Evolutionary conservation across 2,113 vertebrate genomes (phyloP).

Genomic region (Pterocles burchelli): DNA sequence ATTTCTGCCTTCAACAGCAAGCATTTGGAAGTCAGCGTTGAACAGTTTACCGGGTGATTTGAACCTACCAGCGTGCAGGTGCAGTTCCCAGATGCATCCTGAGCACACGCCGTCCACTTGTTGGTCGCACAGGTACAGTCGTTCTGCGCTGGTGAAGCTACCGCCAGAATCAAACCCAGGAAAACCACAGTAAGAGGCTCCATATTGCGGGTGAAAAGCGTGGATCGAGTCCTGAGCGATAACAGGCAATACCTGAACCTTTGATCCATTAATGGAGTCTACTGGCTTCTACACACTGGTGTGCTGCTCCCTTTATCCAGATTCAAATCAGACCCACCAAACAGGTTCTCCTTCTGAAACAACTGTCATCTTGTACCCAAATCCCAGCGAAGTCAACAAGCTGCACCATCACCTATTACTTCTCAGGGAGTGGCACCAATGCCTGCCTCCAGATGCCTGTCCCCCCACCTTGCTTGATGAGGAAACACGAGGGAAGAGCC

Average conservation of each 20-base stretch:
- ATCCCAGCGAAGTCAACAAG: neutral
- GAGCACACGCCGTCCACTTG: conserved; percentile 17
- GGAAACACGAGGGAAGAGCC: neutral
- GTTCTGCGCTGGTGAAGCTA: neutral
- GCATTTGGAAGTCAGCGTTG: conserved; percentile 81
- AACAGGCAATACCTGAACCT: neutral
- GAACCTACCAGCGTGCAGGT: conserved; percentile 26
- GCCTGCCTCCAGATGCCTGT: neutral
- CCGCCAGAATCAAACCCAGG: conserved; percentile 9
- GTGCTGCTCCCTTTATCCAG: conserved; percentile 42
- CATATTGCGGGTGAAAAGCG: neutral
- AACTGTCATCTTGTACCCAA: neutral
- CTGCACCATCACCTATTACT: neutral
- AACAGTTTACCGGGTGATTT: conserved; percentile 11
- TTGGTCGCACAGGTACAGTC: conserved; percentile 61
- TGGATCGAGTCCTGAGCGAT: neutral
- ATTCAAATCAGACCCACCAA: conserved; percentile 27
- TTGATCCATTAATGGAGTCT: neutral
- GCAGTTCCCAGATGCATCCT: neutral
- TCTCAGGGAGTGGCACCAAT: neutral
- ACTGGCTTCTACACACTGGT: neutral
- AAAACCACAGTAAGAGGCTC: neutral
- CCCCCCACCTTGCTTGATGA: neutral
- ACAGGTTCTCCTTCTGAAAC: conserved; percentile 49
- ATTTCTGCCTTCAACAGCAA: conserved; percentile 83